phyloP scores from a whole-genome alignment of 2,113 vertebrate genomes.

The Protobothrops mucrosquamatus region DNA sequence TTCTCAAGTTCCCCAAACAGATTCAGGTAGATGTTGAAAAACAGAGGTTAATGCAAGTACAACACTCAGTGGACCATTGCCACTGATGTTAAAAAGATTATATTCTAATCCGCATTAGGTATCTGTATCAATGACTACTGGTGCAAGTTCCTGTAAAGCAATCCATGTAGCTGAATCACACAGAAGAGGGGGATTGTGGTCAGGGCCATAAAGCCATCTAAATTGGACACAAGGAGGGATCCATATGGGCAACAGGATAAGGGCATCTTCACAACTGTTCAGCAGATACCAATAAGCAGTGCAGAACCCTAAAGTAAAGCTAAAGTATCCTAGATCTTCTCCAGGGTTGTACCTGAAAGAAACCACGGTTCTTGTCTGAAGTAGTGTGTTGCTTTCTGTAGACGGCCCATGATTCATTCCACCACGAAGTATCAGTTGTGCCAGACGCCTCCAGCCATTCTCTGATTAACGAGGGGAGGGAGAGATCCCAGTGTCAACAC shows the following conservation, averaged over 20 bases:
- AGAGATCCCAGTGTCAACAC: conserved; percentile 45
- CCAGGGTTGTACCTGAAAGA: not conserved
- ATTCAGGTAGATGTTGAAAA: not conserved
- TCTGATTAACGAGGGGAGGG: conserved; percentile 51
- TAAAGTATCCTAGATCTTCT: not conserved
- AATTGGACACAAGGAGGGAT: not conserved
- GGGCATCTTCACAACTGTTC: conserved; percentile 23
- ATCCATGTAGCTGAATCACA: conserved; percentile 79
- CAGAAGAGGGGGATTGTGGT: conserved; percentile 67
- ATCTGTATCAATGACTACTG: conserved; percentile 61
- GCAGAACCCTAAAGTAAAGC: not conserved
- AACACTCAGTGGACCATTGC: conserved; percentile 76
- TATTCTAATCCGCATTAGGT: conserved; percentile 74
- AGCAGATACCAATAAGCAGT: not conserved
- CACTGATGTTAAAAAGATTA: conserved; percentile 70
- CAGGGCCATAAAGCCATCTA: not conserved
- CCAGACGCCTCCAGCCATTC: conserved; percentile 34
- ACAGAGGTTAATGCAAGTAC: conserved; percentile 70
- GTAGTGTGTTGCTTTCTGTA: conserved; percentile 1
- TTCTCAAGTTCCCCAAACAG: not conserved
- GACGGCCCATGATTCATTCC: conserved; percentile 8
- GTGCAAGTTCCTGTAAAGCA: conserved; percentile 76
- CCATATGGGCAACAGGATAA: conserved; percentile 30
- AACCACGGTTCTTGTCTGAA: conserved; percentile 18
- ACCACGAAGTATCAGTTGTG: not conserved